A percentile compares a stretch with the other conserved stretches of the same genome.
Conservation (phyloP, 2,888 invertebrate species). For the Nasonovia ribisnigri region DNA sequence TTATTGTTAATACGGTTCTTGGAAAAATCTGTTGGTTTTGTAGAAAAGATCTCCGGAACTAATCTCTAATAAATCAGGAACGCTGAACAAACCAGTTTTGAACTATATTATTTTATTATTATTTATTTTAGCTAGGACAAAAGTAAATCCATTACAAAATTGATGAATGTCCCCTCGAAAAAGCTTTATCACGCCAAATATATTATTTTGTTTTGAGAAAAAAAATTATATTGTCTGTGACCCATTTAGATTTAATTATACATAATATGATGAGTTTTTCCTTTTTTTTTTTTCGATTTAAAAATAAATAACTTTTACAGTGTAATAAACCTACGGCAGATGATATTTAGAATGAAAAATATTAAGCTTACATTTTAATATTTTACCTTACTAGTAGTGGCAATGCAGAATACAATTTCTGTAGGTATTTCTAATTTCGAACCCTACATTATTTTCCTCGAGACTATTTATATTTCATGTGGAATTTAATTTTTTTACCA, state of each 20-base stretch:
- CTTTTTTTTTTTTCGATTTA: not conserved
- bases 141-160: not conserved
- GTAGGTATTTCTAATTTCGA: not conserved
- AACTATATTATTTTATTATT: not conserved
- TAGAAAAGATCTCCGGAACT: not conserved
- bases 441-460: not conserved
- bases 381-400: not conserved
- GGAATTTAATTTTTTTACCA: not conserved
- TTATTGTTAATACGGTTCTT: not conserved
- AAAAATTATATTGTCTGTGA: not conserved
- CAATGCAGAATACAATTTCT: not conserved
- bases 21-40: not conserved
- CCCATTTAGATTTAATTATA: not conserved
- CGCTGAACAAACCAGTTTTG: not conserved
- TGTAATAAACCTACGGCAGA: not conserved
- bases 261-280: not conserved
- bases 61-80: not conserved
- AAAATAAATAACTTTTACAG: not conserved
- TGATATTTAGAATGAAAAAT: not conserved
- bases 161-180: not conserved
- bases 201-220: not conserved
- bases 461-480: not conserved
- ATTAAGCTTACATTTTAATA: not conserved
- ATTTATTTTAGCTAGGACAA: not conserved
- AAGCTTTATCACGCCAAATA: not conserved